Percentiles rank a stretch among this genome's conserved stretches.
phyloP scores from a whole-genome alignment of 2,888 invertebrate species.

The Acanthococcus lagerstroemiae region DNA sequence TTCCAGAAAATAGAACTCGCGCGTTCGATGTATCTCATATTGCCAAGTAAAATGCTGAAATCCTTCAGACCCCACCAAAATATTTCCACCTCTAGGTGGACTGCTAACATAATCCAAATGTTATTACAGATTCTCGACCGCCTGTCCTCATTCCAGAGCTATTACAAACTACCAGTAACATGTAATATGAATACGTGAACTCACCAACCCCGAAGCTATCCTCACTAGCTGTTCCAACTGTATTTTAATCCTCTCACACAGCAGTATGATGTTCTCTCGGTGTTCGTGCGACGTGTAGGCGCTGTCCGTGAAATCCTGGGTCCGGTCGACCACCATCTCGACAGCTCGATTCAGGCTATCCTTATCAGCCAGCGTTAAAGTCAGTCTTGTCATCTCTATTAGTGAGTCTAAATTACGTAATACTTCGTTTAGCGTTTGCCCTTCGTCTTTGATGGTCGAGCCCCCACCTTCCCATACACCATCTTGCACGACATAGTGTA shows the following conservation, averaged over 20 bases:
- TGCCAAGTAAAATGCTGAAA: too few relatives aligned
- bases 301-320: conserved; percentile 97
- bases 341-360: conserved; percentile 77
- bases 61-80: too few relatives aligned
- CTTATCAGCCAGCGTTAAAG: conserved; percentile 41
- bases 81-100: too few relatives aligned
- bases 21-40: too few relatives aligned
- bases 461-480: conserved; percentile 58
- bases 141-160: too few relatives aligned
- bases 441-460: conserved; percentile 41
- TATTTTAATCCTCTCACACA: conserved; percentile 75
- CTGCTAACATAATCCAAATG: too few relatives aligned
- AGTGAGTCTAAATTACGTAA: conserved; percentile 75
- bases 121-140: neutral
- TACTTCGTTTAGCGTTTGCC: conserved; percentile 65
- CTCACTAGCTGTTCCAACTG: conserved; percentile 85
- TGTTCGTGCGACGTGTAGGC: conserved; percentile 97
- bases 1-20: too few relatives aligned
- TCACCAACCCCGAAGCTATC: conserved; percentile 72
- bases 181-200: too few relatives aligned
- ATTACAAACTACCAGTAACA: neutral
- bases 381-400: conserved; percentile 60
- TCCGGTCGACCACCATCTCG: conserved; percentile 85
- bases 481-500: conserved; percentile 94
- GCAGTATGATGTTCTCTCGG: conserved; percentile 76